Evolutionary conservation across 2,797 vertebrate species (phyloP).

Genomic region (Fistularia tabacaria): DNA sequence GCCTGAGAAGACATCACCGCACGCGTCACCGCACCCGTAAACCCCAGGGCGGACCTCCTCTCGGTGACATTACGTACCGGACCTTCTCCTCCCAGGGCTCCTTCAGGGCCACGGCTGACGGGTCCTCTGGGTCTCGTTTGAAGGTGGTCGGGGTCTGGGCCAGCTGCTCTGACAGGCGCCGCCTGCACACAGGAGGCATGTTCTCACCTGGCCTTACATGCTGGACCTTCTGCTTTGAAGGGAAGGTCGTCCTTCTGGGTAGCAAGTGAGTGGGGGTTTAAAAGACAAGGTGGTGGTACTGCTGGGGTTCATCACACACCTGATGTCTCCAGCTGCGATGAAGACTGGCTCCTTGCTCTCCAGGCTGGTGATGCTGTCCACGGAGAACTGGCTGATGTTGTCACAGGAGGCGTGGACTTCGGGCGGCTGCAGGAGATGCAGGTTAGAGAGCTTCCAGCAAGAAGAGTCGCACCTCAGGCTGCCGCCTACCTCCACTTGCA

Average conservation of each 20-base stretch:
- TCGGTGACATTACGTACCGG: slow-evolving; percentile 67
- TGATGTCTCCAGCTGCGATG: slow-evolving; percentile 94
- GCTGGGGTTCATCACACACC: slow-evolving; percentile 59
- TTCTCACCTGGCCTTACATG: background rate
- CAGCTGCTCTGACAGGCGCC: slow-evolving; percentile 91
- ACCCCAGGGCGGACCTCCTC: too few species aligned
- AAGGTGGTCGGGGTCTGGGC: slow-evolving; percentile 94
- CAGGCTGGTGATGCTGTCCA: slow-evolving; percentile 97
- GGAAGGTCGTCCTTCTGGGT: too few species aligned
- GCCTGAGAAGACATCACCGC: slow-evolving; percentile 59
- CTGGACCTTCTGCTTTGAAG: too few species aligned
- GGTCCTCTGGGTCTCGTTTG: slow-evolving; percentile 89
- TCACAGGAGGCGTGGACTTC: slow-evolving; percentile 93
- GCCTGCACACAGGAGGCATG: slow-evolving; percentile 60
- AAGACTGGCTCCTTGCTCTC: slow-evolving; percentile 95
- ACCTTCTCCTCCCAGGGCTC: slow-evolving; percentile 98
- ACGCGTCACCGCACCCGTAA: background rate
- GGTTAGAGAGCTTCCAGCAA: background rate
- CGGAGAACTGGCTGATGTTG: slow-evolving; percentile 98
- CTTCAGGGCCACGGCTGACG: slow-evolving; percentile 92
- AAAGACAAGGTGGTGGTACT: too few species aligned
- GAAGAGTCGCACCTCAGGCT: too few species aligned
- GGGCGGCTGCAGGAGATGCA: slow-evolving; percentile 74
- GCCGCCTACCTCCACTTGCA: slow-evolving; percentile 89
- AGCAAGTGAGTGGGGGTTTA: background rate